Evolutionary conservation across 2,113 vertebrate species (phyloP).

Genomic region (Labeo rohita): DNA sequence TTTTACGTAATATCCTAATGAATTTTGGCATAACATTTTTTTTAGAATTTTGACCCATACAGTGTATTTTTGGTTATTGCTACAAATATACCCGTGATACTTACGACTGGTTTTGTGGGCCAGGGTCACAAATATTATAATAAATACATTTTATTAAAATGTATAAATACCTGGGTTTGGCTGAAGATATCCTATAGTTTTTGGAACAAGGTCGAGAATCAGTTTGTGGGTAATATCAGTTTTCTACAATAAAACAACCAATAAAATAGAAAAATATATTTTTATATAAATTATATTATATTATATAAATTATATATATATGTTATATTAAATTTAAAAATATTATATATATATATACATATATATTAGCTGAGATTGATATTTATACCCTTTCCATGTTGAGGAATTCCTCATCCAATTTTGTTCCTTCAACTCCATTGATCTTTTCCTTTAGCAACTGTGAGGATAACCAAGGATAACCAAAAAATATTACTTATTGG

Average conservation of each 20-base stretch:
- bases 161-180: slow-evolving; percentile 89
- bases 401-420: slow-evolving; percentile 88
- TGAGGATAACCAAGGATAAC: slow-evolving; percentile 39
- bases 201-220: slow-evolving; percentile 84
- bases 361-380: neutral
- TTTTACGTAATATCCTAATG: too few relatives aligned
- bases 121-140: neutral
- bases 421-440: slow-evolving; percentile 90
- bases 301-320: too few relatives aligned
- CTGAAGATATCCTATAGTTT: slow-evolving; percentile 89
- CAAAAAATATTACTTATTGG: neutral
- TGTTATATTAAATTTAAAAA: neutral
- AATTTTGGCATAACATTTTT: too few relatives aligned
- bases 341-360: too few relatives aligned
- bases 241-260: slow-evolving; percentile 72
- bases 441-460: slow-evolving; percentile 93
- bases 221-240: slow-evolving; percentile 83
- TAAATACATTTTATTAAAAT: neutral
- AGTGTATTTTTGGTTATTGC: too few relatives aligned
- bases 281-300: too few relatives aligned
- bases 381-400: slow-evolving; percentile 88
- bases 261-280: neutral
- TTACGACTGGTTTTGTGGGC: too few relatives aligned
- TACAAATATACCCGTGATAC: too few relatives aligned
- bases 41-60: too few relatives aligned